phyloP scores from a whole-genome alignment of 2,113 vertebrate species.

The Grantiella picta region DNA sequence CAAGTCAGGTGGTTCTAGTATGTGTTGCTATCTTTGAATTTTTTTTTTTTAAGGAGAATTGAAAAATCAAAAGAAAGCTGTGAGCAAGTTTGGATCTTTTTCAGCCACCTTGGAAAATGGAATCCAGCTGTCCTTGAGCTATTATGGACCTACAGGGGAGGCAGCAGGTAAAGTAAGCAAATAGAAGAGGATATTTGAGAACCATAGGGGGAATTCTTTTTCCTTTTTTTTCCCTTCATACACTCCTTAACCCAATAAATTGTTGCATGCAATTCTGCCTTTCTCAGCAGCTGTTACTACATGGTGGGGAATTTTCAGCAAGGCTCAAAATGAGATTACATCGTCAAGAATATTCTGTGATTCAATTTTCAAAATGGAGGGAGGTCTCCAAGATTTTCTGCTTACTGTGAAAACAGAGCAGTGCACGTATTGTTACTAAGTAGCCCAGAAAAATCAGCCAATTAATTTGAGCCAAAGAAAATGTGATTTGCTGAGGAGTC shows the following conservation, averaged over 20 bases:
- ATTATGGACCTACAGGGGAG: conserved; percentile 78
- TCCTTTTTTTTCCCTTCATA: background rate
- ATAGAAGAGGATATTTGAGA: conserved; percentile 7
- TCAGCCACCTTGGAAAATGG: conserved; percentile 84
- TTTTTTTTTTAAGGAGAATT: background rate
- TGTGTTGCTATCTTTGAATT: background rate
- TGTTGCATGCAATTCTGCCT: conserved; percentile 6
- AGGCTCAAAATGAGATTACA: background rate
- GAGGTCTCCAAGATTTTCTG: background rate
- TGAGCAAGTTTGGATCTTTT: conserved; percentile 83
- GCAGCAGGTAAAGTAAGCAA: conserved; percentile 73
- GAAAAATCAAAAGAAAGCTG: conserved; percentile 23
- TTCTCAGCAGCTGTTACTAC: conserved; percentile 16
- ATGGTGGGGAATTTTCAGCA: background rate
- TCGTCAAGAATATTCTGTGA: conserved; percentile 19
- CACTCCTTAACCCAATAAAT: background rate
- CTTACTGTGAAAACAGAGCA: conserved; percentile 29
- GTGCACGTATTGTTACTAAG: conserved; percentile 45
- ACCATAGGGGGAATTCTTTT: background rate
- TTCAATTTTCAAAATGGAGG: conserved; percentile 3
- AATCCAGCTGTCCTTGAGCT: conserved; percentile 86
- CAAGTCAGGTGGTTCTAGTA: background rate
- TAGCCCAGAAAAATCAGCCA: conserved; percentile 14
- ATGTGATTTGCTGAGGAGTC: conserved; percentile 17
- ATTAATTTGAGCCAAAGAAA: conserved; percentile 42